Percentiles rank a stretch among this genome's conserved stretches.
Evolutionary conservation across 2,888 invertebrate genomes (phyloP).

Genomic region (Seira ritae): DNA sequence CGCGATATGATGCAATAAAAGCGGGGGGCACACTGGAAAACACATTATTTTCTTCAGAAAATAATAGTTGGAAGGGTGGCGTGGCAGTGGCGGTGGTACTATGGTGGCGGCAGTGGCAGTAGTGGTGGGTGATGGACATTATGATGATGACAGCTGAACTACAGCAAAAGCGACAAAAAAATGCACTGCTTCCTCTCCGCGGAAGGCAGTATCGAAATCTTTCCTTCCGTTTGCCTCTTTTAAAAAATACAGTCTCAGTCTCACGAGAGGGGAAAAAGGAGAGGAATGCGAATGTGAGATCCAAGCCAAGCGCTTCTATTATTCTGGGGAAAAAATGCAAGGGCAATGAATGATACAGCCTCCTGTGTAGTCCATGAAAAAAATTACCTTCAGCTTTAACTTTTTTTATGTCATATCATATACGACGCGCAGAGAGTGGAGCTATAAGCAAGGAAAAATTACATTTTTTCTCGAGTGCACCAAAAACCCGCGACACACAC

Average conservation of each 20-base stretch:
- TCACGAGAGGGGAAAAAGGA: background rate
- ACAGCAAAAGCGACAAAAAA: slow-evolving; percentile 14
- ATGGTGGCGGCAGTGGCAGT: background rate
- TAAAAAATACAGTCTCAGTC: background rate
- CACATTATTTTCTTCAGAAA: background rate
- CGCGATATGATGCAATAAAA: slow-evolving; percentile 8
- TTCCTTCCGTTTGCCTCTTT: slow-evolving; percentile 9
- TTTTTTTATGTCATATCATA: background rate
- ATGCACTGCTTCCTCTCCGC: slow-evolving; percentile 14
- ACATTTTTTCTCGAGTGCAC: background rate
- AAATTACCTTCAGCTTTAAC: background rate
- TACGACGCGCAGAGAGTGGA: no score
- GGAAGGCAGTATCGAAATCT: slow-evolving; percentile 13
- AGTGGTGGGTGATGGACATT: slow-evolving; percentile 4
- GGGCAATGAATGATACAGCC: background rate
- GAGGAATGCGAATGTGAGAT: background rate
- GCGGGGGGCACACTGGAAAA: background rate
- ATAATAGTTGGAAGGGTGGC: background rate
- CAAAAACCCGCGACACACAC: background rate
- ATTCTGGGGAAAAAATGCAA: no score
- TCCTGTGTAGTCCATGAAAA: background rate
- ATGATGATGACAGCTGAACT: slow-evolving; percentile 14
- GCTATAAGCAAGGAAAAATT: background rate
- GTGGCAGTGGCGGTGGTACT: background rate
- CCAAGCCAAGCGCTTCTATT: no score